These are phyloP conservation scores for Phymastichus coffea DNA, from an alignment of 1,140 invertebrate genomes.

Conservation along the genomic window DNA sequence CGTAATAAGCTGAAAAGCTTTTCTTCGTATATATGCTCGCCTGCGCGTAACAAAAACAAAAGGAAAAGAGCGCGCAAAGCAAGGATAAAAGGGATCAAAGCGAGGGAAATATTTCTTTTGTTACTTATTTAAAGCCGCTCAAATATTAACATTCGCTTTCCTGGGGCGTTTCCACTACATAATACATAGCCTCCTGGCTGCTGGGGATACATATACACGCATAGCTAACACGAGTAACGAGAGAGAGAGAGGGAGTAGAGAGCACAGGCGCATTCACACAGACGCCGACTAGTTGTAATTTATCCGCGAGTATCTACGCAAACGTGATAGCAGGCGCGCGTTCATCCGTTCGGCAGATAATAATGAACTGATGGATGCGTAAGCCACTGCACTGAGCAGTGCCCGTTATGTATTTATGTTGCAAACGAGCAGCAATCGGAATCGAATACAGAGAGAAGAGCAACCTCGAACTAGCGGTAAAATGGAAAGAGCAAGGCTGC, in stretches of 20 bases:
- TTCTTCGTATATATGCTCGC: too few relatives aligned
- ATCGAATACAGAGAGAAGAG: background rate
- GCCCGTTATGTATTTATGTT: background rate
- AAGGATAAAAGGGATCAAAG: background rate
- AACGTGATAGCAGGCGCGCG: background rate
- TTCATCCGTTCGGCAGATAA: background rate
- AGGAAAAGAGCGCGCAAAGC: background rate
- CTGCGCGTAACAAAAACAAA: too few relatives aligned
- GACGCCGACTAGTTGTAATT: too few relatives aligned
- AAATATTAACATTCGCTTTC: conserved; percentile 6
- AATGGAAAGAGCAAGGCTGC: background rate
- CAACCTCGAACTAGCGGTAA: too few relatives aligned
- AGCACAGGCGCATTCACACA: too few relatives aligned
- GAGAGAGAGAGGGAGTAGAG: background rate
- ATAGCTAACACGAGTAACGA: background rate
- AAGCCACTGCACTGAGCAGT: background rate
- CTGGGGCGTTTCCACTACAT: too few relatives aligned
- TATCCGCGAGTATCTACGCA: too few relatives aligned
- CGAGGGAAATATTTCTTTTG: background rate
- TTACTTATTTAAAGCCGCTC: background rate
- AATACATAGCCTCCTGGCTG: background rate
- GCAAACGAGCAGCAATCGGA: background rate
- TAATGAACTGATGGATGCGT: background rate
- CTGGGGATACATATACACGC: background rate
- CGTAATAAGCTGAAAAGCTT: too few relatives aligned